phyloP scores from a whole-genome alignment of 2,888 invertebrate species.

The Idaea straminata region DNA sequence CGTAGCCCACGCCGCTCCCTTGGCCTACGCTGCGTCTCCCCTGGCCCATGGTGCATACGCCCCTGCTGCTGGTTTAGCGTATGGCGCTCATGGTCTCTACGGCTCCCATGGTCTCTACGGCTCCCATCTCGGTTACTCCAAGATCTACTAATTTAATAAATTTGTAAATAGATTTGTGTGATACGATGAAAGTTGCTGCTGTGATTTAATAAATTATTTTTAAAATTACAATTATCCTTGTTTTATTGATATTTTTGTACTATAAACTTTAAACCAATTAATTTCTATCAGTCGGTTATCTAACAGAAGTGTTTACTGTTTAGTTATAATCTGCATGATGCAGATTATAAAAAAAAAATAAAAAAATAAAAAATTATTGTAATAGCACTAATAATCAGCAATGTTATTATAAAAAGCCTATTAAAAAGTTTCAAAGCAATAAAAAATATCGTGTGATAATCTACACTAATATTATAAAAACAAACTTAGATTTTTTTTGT shows the following conservation, averaged over 20 bases:
- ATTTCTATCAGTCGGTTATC: too few species aligned
- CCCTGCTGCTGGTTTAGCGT: neutral
- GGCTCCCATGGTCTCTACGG: constrained; percentile 45
- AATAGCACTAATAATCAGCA: too few species aligned
- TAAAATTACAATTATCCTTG: constrained; percentile 13
- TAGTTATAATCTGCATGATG: too few species aligned
- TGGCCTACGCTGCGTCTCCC: constrained; percentile 32
- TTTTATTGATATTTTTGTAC: neutral
- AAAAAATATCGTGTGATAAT: neutral
- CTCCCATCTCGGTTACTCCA: constrained; percentile 44
- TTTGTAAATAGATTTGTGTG: constrained; percentile 35
- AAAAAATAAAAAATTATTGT: too few species aligned
- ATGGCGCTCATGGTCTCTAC: constrained; percentile 14
- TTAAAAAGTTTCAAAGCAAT: too few species aligned
- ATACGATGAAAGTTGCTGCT: constrained; percentile 42
- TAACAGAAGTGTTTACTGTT: too few species aligned
- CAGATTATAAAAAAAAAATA: too few species aligned
- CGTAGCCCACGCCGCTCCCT: constrained; percentile 26
- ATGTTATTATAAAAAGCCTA: too few species aligned
- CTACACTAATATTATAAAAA: neutral
- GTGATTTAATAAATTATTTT: constrained; percentile 32
- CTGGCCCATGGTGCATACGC: constrained; percentile 35
- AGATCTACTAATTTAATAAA: constrained; percentile 32
- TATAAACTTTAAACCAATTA: too few species aligned
- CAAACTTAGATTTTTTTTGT: too few species aligned